These are phyloP conservation scores for Crossaster papposus DNA, from an alignment of 53 echinoderm and acorn worm species.

Conservation along the genomic window DNA sequence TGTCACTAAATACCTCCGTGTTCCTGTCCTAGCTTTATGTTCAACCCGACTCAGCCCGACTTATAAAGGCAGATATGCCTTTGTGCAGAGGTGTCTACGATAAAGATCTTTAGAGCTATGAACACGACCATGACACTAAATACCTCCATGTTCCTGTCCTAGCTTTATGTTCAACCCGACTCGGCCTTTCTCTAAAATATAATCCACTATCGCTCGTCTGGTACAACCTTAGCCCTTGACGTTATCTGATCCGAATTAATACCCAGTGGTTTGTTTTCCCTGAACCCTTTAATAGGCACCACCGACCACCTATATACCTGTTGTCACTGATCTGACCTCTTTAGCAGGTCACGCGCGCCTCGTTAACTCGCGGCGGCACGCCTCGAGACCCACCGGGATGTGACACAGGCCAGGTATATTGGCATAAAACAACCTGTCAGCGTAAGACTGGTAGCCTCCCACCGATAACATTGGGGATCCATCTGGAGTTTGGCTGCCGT, in stretches of 20 bases:
- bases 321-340: slow-evolving; percentile 21
- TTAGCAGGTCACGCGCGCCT: slow-evolving; percentile 51
- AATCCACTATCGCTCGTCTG: neutral
- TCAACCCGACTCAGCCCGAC: neutral
- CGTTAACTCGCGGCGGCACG: slow-evolving; percentile 37
- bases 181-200: neutral
- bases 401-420: slow-evolving; percentile 25
- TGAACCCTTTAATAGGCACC: neutral
- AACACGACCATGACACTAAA: too few species aligned
- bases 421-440: slow-evolving; percentile 11
- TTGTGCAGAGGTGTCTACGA: too few species aligned
- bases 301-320: neutral
- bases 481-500: neutral
- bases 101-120: too few species aligned
- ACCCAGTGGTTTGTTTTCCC: slow-evolving; percentile 10
- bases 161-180: neutral
- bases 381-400: neutral
- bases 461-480: neutral
- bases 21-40: neutral
- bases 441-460: slow-evolving; percentile 50
- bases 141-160: too few species aligned
- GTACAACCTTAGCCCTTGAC: neutral
- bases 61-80: too few species aligned
- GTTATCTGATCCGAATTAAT: slow-evolving; percentile 14
- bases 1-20: too few species aligned